These are phyloP conservation scores for Benthosema pterotum DNA, from an alignment of 2,797 vertebrate species.

Conservation along the genomic window DNA sequence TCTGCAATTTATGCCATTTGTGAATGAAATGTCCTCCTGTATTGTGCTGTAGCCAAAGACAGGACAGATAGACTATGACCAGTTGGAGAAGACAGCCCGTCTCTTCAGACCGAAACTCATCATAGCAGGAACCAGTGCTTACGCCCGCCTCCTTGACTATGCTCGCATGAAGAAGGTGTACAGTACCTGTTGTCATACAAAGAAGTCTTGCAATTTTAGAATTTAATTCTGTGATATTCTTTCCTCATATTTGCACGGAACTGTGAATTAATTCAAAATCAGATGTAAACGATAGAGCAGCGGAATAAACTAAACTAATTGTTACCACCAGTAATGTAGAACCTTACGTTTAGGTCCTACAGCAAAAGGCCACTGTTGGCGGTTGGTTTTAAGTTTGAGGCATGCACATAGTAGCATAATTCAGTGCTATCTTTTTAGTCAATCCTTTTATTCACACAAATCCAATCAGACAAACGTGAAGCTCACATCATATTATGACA, in stretches of 20 bases:
- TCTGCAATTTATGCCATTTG: neutral
- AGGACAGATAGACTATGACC: constrained; percentile 86
- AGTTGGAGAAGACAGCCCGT: constrained; percentile 80
- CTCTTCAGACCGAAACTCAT: constrained; percentile 85
- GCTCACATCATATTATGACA: no score
- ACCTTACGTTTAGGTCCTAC: no score
- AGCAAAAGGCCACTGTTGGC: no score
- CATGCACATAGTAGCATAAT: no score
- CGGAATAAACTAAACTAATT: neutral
- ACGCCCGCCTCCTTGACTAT: constrained; percentile 86
- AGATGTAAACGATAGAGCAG: neutral
- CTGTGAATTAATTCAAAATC: neutral
- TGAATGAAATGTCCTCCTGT: neutral
- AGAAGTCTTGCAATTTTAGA: no score
- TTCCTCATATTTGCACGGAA: no score
- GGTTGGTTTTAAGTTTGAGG: no score
- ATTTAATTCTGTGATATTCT: neutral
- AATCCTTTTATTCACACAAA: no score
- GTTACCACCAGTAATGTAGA: no score
- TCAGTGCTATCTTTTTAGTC: no score
- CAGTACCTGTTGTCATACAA: neutral
- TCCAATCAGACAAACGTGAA: no score
- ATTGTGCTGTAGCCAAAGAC: constrained; percentile 41
- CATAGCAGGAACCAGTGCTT: constrained; percentile 87
- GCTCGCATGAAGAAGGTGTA: constrained; percentile 84